Evolutionary conservation across 92 coral and sea anemone genomes (phyloP), one percentile per base, ranked within the genome.

Genomic region (Plumapathes pennacea): DNA sequence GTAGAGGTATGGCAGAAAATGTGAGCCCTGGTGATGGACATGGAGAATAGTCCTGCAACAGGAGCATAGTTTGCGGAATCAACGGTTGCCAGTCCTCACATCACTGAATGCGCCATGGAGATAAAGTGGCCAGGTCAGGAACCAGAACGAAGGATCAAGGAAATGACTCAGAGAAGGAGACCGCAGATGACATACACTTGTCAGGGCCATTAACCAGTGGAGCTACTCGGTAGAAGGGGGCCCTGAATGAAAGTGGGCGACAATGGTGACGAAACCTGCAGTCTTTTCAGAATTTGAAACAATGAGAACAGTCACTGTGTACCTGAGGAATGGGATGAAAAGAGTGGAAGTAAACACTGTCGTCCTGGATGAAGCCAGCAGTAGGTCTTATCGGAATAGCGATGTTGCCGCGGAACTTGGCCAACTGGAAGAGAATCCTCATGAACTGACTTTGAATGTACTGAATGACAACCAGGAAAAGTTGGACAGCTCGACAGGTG

Each of bases 41-140:
- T 25, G n/a, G 21, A 19, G 76, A 55, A 12, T 51, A 46, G 45
- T 22, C 69, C 32, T 68, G 76, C 56, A 56, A 28, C 29, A 27
- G 67, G 50, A 46, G 67, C 24, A 59, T 54, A 12, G 45, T 57
- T 11, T 68, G 76, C 38, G 76, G 76, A 25, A n/a, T 55, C 2
- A 33, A 56, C 43, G 67, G 64, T 54, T 68, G 76, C 23, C 53
- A 39, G 44, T 10, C 48, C 20, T 30, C n/a, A 25, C 65, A 67
- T 19, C 67, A 67, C 26, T 34, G 74, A 64, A 19, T 64, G 72
- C 30, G 48, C 32, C 72, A 64, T 32, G 71, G 21, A 12, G 23
- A 28, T 12, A 40, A 45, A 28, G 32, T 25, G 28, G 40, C n/a
- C 20, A n/a, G 40, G 9, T n/a, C 8, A 36, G 40, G n/a, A 36